Conservation (phyloP, 2,888 invertebrate species). For the Trissoscelio sp. region DNA sequence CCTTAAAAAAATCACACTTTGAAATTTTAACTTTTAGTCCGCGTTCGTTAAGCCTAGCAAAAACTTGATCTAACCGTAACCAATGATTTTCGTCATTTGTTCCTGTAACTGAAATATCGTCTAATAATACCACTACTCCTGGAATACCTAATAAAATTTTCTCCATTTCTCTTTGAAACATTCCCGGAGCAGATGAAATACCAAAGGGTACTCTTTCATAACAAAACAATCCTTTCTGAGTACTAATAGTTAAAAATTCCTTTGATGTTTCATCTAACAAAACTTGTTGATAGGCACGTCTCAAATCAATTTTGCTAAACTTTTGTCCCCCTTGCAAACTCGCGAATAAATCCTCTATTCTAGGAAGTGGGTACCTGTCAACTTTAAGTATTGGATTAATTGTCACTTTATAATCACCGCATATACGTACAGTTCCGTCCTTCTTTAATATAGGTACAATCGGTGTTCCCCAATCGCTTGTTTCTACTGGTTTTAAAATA, state of each 20-base stretch:
- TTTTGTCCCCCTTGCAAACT: not conserved
- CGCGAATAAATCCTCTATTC: not conserved
- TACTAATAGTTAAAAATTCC: slow-evolving; percentile 8
- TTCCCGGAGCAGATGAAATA: slow-evolving; percentile 72
- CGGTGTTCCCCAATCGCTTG: slow-evolving; percentile 76
- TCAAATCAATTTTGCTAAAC: slow-evolving; percentile 30
- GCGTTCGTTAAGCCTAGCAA: not conserved
- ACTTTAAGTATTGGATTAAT: not conserved
- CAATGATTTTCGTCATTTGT: slow-evolving; percentile 36
- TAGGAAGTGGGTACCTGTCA: slow-evolving; percentile 7
- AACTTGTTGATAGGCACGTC: slow-evolving; percentile 7
- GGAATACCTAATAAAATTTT: slow-evolving; percentile 75
- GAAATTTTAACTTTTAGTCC: not conserved
- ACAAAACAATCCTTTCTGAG: slow-evolving; percentile 4
- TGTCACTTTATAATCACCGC: slow-evolving; percentile 13
- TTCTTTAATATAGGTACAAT: slow-evolving; percentile 78
- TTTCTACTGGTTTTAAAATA: slow-evolving; percentile 50
- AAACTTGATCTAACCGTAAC: not conserved
- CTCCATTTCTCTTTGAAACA: slow-evolving; percentile 76
- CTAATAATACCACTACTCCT: slow-evolving; percentile 78
- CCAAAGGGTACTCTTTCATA: slow-evolving; percentile 48
- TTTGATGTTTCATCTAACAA: slow-evolving; percentile 10
- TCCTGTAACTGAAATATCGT: slow-evolving; percentile 80
- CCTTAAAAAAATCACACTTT: not conserved
- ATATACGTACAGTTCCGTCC: slow-evolving; percentile 74